A percentile compares a stretch with the other conserved stretches of the same genome.
phyloP scores from a whole-genome alignment of 1,140 invertebrate genomes.

The Palaemon carinicauda region DNA sequence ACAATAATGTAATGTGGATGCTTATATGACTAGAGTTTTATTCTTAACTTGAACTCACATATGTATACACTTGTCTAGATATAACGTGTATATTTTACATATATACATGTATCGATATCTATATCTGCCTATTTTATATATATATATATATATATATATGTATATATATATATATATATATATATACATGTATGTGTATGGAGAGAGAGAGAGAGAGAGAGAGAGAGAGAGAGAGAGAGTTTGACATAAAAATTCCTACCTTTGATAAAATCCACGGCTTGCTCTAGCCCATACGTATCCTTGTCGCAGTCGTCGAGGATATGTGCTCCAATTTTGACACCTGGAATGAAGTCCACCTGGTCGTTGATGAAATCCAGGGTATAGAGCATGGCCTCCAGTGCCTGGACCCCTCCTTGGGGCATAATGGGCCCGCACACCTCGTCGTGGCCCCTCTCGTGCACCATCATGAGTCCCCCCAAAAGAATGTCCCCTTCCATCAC shows the following conservation, averaged over 20 bases:
- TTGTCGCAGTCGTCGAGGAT: slow-evolving; percentile 95
- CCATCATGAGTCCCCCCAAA: slow-evolving; percentile 93
- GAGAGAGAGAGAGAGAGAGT: background rate
- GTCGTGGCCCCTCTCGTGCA: slow-evolving; percentile 86
- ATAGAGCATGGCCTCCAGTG: slow-evolving; percentile 91
- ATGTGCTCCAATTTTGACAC: slow-evolving; percentile 84
- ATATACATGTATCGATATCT: no score
- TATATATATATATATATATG: no score
- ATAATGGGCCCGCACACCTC: slow-evolving; percentile 87
- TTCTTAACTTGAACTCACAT: no score
- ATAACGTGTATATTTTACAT: no score
- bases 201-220: background rate
- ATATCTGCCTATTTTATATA: no score
- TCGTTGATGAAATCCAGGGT: slow-evolving; percentile 86
- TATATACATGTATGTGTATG: background rate
- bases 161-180: no score
- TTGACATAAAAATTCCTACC: slow-evolving; percentile 72
- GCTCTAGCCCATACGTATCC: slow-evolving; percentile 94
- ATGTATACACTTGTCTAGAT: no score
- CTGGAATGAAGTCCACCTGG: slow-evolving; percentile 72
- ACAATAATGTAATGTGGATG: no score
- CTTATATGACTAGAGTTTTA: no score
- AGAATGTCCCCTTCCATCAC: slow-evolving; percentile 84
- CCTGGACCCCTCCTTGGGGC: slow-evolving; percentile 90
- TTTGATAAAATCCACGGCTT: slow-evolving; percentile 97